A percentile compares a stretch with the other conserved stretches of the same genome.
These are phyloP conservation scores for Meteorus colon DNA, from an alignment of 2,888 invertebrate genomes.

Conservation along the genomic window DNA sequence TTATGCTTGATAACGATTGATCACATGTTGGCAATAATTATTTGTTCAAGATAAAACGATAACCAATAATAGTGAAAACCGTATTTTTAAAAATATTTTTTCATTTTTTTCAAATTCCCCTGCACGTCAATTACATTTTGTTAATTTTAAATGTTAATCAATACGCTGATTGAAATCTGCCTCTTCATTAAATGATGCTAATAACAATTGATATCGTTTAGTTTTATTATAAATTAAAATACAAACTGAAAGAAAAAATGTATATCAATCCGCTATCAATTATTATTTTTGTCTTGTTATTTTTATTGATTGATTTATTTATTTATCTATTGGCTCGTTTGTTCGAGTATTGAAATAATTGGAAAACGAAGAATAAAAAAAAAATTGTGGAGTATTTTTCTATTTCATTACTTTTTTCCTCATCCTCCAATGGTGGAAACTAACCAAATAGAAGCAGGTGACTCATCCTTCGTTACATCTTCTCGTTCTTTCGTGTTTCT, in stretches of 20 bases:
- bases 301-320: too few relatives aligned
- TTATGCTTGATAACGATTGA: neutral
- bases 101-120: neutral
- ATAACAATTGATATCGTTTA: too few relatives aligned
- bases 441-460: neutral
- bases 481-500: neutral
- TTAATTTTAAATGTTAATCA: neutral
- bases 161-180: neutral
- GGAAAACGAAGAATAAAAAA: constrained; percentile 1
- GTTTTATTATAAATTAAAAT: too few relatives aligned
- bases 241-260: too few relatives aligned
- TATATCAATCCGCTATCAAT: too few relatives aligned
- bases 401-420: neutral
- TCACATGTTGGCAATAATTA: neutral
- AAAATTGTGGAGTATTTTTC: neutral
- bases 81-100: too few relatives aligned
- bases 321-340: neutral
- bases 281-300: too few relatives aligned
- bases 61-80: neutral
- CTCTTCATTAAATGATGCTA: too few relatives aligned
- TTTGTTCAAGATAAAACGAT: neutral
- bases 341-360: too few relatives aligned
- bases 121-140: neutral
- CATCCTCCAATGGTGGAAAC: neutral
- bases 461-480: neutral